Base-by-base conservation (phyloP, 2,113 vertebrate species). In the Tyto alba region DNA sequence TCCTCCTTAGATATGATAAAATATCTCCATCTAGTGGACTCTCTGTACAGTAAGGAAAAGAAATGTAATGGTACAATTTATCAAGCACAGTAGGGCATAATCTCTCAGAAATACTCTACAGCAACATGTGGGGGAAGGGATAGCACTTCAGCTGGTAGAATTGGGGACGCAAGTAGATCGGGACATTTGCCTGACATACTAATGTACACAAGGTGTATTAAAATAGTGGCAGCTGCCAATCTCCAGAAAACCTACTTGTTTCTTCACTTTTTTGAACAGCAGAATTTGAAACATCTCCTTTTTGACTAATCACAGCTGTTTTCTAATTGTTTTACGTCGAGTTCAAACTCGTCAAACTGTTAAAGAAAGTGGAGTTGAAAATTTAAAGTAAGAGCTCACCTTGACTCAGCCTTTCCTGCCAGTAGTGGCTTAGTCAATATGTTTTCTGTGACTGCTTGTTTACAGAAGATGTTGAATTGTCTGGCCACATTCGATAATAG, bases 21-120 rank as follows among this genome's bases (percentile, higher is more conserved):
- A 97, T 86, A 79, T 57, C 97, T 96, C 97, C 97, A 97, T 93
- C 97, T 97, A 97, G 97, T 96, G 97, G 97, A 36, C 62, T 89
- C 13, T 95, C 27, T 50, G 52, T 57, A 53, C 75, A 74, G 32
- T n/a, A 48, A 53, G 68, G n/a, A 69, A 73, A 56, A 67, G 73
- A 89, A 81, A 43, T 38, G 18, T 18, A 59, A 22, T 38, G 45
- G 38, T 48, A 19, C 48, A 4, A 27, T 74, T 91, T 73, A 43
- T 85, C 75, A 74, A 15, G 45, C 36, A 29, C 40, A 43, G 21
- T 23, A 38, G 34, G 53, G 85, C 18, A 22, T 74, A 43, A 64
- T 74, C 23, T 63, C 77, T 72, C 81, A 84, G 68, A 84, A 86
- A 84, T 84, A 48, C 25, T 94, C 85, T 63, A 21, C 57, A 72